Base-by-base conservation (phyloP, 1,140 invertebrate species). In the Ectropis grisescens region DNA sequence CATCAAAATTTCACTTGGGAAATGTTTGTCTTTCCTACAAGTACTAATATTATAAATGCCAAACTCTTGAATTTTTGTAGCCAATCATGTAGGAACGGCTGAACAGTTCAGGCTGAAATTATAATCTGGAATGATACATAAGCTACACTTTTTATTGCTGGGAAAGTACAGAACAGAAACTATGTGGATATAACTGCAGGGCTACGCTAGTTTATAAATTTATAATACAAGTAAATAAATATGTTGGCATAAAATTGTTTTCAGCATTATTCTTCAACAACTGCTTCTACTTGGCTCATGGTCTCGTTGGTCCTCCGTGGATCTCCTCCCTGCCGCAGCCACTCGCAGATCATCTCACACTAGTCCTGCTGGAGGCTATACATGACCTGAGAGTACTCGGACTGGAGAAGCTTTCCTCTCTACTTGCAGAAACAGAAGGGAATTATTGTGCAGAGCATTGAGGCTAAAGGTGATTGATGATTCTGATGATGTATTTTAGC, bases 181-280 rank as follows among this genome's bases (percentile, higher is more conserved):
- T n/a, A 19, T 19, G 16, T 8, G 16, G 8, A 19, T 8, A 8
- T 4, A 19, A 8, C 16, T 8, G 8, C 16, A 19, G 16, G 16
- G 3, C 3, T 3, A 19, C 16, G 8, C 16, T 19, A 19, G 16
- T 19, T n/a, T n/a, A n/a, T n/a, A n/a, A n/a, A n/a, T n/a, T n/a
- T n/a, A n/a, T n/a, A n/a, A n/a, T n/a, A n/a, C n/a, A n/a, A n/a
- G n/a, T n/a, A n/a, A n/a, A n/a, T n/a, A n/a, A n/a, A n/a, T n/a
- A n/a, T 5, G 19, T 22, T 22, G 19, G 4, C 9, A 5, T 22
- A 22, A 4, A 22, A 22, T 22, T 22, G 9, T 22, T 75, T 69
- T 8, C 58, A 82, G 82, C 70, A 13, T 37, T 83, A 37, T 83
- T 80, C 39, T 83, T 82, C 62, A 83, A 83, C 45, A 82, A 83